Evolutionary conservation across 2,113 vertebrate species (phyloP), one percentile per base, ranked within the genome.

Genomic region (Erinaceus europaeus): DNA sequence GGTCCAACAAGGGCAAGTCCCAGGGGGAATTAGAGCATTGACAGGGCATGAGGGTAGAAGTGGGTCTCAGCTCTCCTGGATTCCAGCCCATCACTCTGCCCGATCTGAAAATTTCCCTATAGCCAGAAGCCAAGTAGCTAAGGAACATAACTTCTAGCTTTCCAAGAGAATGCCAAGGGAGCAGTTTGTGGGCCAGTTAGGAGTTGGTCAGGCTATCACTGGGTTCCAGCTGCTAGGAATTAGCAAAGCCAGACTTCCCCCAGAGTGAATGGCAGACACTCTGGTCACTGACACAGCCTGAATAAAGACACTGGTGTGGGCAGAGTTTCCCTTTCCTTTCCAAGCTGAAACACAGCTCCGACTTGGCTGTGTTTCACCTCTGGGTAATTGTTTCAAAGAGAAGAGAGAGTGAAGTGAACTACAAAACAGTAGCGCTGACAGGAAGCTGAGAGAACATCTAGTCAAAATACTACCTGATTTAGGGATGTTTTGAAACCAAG

Each of bases 231-330:
- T 36, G 88, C 71, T 50, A 10, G 46, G 74, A 61, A 59, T 48
- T 17, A 38, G 40, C 52, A 27, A 9, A 29, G 61, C 40, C 27
- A 40, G 42, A 36, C 18, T 4, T 15, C 14, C 23, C 27, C 42
- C 11, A 2, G 0, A 17, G 5, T 4, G 53, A 78, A 17, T 1
- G 13, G 38, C 20, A 52, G n/a, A n/a, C 2, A 3, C 6, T n/a
- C 57, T 53, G 57, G 62, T 53, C 50, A 5, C 14, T 71, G 67
- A 67, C 72, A n/a, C 18, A 9, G 14, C 20, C 61, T 68, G 6
- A 53, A 32, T 27, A 32, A 61, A 84, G 73, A 25, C 48, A 27
- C 11, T 10, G 9, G 46, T 13, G 17, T 77, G 74, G n/a, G 55
- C 3, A 15, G 2, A 50, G 34, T 29, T 20, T 53, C 50, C 27